A percentile compares a stretch with the other conserved stretches of the same genome.
Conservation (phyloP, 1,140 invertebrate species). For the Maniola jurtina region DNA sequence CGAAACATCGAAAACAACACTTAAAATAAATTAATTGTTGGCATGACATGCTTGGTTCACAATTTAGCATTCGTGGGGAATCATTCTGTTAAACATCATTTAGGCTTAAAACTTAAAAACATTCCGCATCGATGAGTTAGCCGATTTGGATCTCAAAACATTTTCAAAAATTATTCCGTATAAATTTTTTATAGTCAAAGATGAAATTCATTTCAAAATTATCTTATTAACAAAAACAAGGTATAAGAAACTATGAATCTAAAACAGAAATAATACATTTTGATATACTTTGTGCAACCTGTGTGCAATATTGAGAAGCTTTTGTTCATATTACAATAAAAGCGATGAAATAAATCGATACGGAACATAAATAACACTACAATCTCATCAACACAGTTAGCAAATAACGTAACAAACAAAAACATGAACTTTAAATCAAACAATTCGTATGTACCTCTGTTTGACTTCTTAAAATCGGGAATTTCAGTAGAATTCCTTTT, state of each 20-base stretch:
- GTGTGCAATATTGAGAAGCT: slow-evolving; percentile 5
- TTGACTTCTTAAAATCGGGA: slow-evolving; percentile 1
- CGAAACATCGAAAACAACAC: slow-evolving; percentile 30
- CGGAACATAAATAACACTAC: slow-evolving; percentile 3
- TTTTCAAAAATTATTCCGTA: neutral
- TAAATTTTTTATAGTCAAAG: neutral
- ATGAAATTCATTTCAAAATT: neutral
- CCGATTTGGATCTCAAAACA: neutral
- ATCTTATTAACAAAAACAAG: neutral
- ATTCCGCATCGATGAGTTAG: slow-evolving; percentile 12
- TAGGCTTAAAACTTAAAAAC: slow-evolving; percentile 38
- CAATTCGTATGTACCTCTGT: slow-evolving; percentile 21
- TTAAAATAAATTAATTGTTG: slow-evolving; percentile 30
- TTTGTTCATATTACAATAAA: neutral
- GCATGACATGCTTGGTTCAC: slow-evolving; percentile 44
- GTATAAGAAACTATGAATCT: neutral
- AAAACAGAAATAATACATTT: neutral
- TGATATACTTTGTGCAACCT: neutral
- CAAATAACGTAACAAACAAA: slow-evolving; percentile 14
- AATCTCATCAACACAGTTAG: neutral
- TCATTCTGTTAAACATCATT: slow-evolving; percentile 32
- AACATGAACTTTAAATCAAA: slow-evolving; percentile 22
- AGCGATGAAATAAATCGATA: slow-evolving; percentile 2
- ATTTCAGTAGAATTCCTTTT: slow-evolving; percentile 1
- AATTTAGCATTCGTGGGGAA: slow-evolving; percentile 27